A percentile compares a stretch with the other conserved stretches of the same genome.
phyloP scores from a whole-genome alignment of 1,140 invertebrate genomes.

The Galleria mellonella region DNA sequence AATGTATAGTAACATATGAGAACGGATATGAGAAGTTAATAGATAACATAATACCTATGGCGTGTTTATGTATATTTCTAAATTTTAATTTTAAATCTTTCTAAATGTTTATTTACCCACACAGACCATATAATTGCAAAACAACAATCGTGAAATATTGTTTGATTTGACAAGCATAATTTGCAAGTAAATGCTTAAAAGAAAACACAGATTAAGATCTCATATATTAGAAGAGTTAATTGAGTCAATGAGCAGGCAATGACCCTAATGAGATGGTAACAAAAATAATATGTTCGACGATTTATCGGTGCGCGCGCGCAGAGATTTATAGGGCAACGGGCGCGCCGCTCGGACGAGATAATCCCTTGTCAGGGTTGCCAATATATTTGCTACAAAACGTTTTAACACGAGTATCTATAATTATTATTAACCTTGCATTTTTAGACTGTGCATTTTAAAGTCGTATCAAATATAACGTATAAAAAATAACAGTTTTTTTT shows the following conservation, averaged over 20 bases:
- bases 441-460: background rate
- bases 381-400: background rate
- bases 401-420: no score
- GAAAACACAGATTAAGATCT: slow-evolving; percentile 50
- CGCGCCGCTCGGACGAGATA: slow-evolving; percentile 40
- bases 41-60: no score
- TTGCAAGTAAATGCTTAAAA: slow-evolving; percentile 39
- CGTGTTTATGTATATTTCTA: no score
- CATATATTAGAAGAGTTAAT: slow-evolving; percentile 49
- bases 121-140: slow-evolving; percentile 7
- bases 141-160: slow-evolving; percentile 9
- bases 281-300: slow-evolving; percentile 58
- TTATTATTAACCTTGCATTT: no score
- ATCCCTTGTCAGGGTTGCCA: slow-evolving; percentile 52
- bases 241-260: slow-evolving; percentile 68
- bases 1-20: no score
- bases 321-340: slow-evolving; percentile 57
- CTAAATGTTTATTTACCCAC: slow-evolving; percentile 1
- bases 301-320: slow-evolving; percentile 63
- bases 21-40: no score
- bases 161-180: slow-evolving; percentile 39
- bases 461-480: background rate
- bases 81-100: no score
- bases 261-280: slow-evolving; percentile 69
- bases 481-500: no score